A percentile compares a stretch with the other conserved stretches of the same genome.
Evolutionary conservation across 2,113 vertebrate genomes (phyloP).

Genomic region (Bambusicola thoracicus): DNA sequence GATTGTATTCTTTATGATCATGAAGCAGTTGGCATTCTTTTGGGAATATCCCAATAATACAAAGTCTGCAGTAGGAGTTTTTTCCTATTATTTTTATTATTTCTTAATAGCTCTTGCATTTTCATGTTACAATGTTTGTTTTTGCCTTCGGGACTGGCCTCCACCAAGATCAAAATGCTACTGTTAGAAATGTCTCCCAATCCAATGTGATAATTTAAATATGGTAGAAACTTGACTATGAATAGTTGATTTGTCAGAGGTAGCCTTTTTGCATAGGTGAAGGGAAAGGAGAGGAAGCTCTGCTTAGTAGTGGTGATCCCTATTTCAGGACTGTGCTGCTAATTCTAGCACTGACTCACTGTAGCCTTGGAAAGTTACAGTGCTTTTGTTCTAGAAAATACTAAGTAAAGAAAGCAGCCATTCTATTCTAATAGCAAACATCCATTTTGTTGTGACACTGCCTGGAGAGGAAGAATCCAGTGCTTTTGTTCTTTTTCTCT

Average conservation of each 20-base stretch:
- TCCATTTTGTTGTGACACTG: constrained; percentile 43
- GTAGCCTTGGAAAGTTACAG: constrained; percentile 30
- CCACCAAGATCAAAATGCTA: background rate
- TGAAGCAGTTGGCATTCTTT: background rate
- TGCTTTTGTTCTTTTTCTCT: constrained; percentile 35
- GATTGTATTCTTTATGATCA: background rate
- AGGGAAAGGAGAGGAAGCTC: background rate
- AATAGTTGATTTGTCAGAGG: background rate
- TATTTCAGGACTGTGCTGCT: background rate
- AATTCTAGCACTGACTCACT: constrained; percentile 33
- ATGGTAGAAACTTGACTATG: background rate
- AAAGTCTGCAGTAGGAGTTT: background rate
- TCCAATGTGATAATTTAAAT: background rate
- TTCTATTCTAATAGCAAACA: constrained; percentile 60
- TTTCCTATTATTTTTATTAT: background rate
- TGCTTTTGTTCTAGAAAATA: constrained; percentile 47
- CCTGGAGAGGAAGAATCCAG: constrained; percentile 49
- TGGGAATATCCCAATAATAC: background rate
- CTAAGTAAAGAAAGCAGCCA: constrained; percentile 32
- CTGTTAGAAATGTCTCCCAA: background rate
- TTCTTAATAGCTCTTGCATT: background rate
- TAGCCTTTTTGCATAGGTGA: background rate
- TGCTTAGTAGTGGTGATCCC: background rate
- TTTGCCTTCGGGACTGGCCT: background rate
- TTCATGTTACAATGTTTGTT: background rate